Evolutionary conservation across 1,140 invertebrate species (phyloP).

Genomic region (Platyscapa corneri): DNA sequence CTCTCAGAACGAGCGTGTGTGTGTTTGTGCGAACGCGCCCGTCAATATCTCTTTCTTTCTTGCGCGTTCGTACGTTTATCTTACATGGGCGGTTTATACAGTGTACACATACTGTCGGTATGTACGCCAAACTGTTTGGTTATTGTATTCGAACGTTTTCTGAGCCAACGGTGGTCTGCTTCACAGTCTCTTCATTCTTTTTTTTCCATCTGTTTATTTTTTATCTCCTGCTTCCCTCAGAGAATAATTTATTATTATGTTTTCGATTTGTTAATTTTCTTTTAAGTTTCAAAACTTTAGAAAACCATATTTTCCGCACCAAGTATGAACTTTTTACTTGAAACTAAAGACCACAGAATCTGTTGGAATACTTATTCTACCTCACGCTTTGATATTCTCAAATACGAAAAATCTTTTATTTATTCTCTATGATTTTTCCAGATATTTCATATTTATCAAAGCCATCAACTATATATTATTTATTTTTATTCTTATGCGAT

Average conservation of each 20-base stretch:
- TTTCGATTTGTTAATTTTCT: background rate
- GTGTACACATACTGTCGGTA: background rate
- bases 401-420: no score
- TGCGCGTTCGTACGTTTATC: background rate
- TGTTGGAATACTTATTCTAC: no score
- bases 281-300: background rate
- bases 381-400: no score
- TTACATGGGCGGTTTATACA: background rate
- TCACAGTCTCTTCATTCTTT: background rate
- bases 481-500: no score
- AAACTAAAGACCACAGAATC: background rate
- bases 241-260: conserved; percentile 3
- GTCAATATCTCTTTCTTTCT: background rate
- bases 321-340: background rate
- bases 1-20: background rate
- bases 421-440: no score
- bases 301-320: no score
- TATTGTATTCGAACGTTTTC: background rate
- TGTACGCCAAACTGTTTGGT: background rate
- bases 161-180: background rate
- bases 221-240: background rate
- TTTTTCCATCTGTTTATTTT: background rate
- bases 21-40: no score
- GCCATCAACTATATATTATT: no score
- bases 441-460: no score